Conservation (phyloP, 2,797 vertebrate genomes). For the Rallus crepitans region DNA sequence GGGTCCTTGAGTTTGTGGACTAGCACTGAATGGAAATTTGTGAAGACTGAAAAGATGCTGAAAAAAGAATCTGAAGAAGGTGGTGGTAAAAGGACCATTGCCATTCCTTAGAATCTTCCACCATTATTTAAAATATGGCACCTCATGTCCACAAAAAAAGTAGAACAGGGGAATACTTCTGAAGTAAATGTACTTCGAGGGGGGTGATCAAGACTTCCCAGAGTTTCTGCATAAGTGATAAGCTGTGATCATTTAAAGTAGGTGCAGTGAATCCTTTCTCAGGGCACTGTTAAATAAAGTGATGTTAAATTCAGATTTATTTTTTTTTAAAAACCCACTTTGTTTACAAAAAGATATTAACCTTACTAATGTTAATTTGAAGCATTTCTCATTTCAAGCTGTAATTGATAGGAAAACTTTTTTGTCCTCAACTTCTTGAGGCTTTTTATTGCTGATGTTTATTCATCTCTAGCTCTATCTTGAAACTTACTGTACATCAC, state of each 20-base stretch:
- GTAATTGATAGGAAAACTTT: not conserved
- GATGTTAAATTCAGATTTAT: not conserved
- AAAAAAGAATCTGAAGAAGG: not conserved
- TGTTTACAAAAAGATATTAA: not conserved
- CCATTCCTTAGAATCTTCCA: not conserved
- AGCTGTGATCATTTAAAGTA: not conserved
- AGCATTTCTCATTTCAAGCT: not conserved
- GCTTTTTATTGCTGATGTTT: not conserved
- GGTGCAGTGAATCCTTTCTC: not conserved
- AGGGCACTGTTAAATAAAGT: not conserved
- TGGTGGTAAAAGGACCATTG: not conserved
- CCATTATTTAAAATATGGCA: not conserved
- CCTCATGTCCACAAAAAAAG: not conserved
- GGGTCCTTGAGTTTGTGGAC: not conserved
- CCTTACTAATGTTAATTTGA: not conserved
- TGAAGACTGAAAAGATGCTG: not conserved
- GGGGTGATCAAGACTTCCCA: not conserved
- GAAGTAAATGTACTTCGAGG: not conserved
- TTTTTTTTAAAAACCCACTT: no score
- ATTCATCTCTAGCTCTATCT: not conserved
- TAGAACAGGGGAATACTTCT: not conserved
- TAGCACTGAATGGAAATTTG: not conserved
- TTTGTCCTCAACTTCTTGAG: not conserved
- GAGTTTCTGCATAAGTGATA: not conserved
- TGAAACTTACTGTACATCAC: not conserved